phyloP scores from a whole-genome alignment of 2,888 invertebrate genomes.

The Eremobia ochroleuca region DNA sequence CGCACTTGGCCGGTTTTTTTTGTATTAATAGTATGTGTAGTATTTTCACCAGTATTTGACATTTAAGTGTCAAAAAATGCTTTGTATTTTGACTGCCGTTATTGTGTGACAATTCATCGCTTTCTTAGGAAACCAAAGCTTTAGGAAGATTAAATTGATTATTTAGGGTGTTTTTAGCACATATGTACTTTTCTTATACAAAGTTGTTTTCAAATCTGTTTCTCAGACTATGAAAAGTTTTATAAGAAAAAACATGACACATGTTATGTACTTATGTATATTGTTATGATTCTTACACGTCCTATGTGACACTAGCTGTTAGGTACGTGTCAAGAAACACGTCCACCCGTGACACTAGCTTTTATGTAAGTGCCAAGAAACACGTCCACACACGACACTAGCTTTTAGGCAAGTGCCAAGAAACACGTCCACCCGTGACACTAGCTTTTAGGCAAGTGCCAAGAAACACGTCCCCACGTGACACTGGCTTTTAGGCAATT shows the following conservation, averaged over 20 bases:
- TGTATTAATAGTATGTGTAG: too few species aligned
- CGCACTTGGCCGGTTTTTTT: too few species aligned
- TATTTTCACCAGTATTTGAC: too few species aligned
- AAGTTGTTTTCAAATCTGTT: background rate
- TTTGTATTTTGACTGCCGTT: background rate
- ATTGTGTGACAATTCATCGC: too few species aligned
- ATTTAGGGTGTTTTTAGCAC: background rate
- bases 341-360: too few species aligned
- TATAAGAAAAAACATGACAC: slow-evolving; percentile 27
- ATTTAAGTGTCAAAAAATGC: background rate
- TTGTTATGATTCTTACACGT: slow-evolving; percentile 8
- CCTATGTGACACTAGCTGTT: background rate
- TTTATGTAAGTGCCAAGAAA: slow-evolving; percentile 11
- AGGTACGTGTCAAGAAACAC: slow-evolving; percentile 32
- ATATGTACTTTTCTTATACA: background rate
- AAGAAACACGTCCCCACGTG: slow-evolving; percentile 41
- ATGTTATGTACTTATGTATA: background rate
- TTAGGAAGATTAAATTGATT: background rate
- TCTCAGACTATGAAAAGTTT: background rate
- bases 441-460: slow-evolving; percentile 16
- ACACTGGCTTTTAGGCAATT: slow-evolving; percentile 5
- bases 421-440: slow-evolving; percentile 47
- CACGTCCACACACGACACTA: slow-evolving; percentile 44
- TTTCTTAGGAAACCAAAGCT: background rate
- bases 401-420: slow-evolving; percentile 13